Base-by-base conservation (phyloP, 2,113 vertebrate species). In the Chaetura pelagica region DNA sequence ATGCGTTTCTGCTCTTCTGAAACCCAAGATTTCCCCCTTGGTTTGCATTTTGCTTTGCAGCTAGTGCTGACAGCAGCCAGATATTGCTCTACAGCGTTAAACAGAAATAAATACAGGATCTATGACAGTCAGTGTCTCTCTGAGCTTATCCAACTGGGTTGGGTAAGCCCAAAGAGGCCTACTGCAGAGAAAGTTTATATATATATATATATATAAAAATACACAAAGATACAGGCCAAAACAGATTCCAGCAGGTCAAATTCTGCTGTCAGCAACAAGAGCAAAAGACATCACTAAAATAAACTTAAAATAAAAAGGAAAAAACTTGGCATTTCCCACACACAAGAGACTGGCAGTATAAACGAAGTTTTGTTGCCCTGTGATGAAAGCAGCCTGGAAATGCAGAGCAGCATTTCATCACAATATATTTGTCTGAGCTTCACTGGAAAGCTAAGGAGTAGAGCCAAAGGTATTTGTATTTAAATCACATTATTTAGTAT, bases 211-310 rank as follows among this genome's bases (percentile, higher is more conserved):
- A 49, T 49, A 49, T 49, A 52, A 84, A 94, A 93, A 96, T 97
- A 98, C 99, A 99, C 99, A 99, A 98, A 99, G 99, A 99, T 99
- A 99, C 98, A 99, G 99, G 99, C 99, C 98, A 99, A 98, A 96
- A 96, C 81, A 97, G 96, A 98, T 97, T 97, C 92, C 98, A 97
- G 98, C 98, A 98, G 98, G 97, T 98, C 93, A 97, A 97, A 97
- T 98, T 98, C 98, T 98, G 98, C 98, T 98, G 97, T 98, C 97
- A 96, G 97, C 98, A 98, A 98, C 97, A 97, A 98, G 97, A 98
- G 97, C 97, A 98, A 98, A 97, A 98, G 97, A 98, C 97, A 97
- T 97, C 96, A 96, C 97, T 95, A 90, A 96, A 97, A 97, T 93
- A 95, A 97, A 94, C 92, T 90, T 82, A 93, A 96, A 97, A 94